Base-by-base conservation (phyloP, 2,113 vertebrate species). In the Sitta europaea region DNA sequence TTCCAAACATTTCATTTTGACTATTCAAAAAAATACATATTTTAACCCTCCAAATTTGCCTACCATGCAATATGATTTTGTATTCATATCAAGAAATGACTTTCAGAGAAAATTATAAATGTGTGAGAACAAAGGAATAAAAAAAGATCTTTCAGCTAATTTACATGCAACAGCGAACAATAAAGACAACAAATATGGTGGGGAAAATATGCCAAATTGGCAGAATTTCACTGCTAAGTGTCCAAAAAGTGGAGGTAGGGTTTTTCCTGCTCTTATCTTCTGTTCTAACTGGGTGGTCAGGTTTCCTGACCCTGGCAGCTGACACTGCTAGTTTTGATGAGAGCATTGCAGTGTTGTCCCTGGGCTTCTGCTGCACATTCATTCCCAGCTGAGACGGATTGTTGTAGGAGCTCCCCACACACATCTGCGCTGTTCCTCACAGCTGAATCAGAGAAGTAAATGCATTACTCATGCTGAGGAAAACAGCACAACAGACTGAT, bases 401-500 rank as follows among this genome's bases (percentile, higher is more conserved):
- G 40, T 5, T 3, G 2, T 36, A 57, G 25, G 38, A 68, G 12
- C 19, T 68, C 71, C 47, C 22, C 58, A 29, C 18, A 36, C 47
- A 54, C 16, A 74, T 47, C 54, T 82, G 25, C 12, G 14, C 40
- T 48, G 65, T 54, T 45, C 40, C 43, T 67, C 51, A 19, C 19
- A 47, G 48, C 4, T 27, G 36, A 81, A 58, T 57, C 33, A 61
- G 51, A 83, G 38, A 68, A 55, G 20, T 5, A 16, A 90, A 85
- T 17, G 12, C 5, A 11, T 25, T 5, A 0, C 28, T 19, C 14
- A 6, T 3, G 6, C 2, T n/a, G 50, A 79, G 20, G 21, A 73
- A n/a, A 85, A 27, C 3, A 70, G 31, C 47, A 58, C 19, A 71
- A 43, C 0, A 1, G 13, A 24, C 12, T 79, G 38, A 5, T 21